A percentile compares a stretch with the other conserved stretches of the same genome.
Conservation (phyloP, 2,797 vertebrate species). For the Halcyon leucocephala region DNA sequence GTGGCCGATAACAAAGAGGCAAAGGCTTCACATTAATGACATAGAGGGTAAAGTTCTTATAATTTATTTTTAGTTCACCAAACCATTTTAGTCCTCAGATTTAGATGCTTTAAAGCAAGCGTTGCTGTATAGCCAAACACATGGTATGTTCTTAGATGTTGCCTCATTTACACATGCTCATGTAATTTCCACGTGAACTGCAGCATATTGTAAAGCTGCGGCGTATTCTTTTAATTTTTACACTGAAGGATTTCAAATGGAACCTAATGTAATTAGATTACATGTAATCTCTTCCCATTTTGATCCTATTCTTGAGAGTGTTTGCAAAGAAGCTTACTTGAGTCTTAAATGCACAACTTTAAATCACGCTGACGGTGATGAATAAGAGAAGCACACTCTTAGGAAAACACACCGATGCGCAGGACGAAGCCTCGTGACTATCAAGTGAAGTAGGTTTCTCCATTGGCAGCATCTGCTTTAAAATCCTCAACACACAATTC, state of each 20-base stretch:
- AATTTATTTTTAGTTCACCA: slow-evolving; percentile 55
- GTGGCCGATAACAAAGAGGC: not conserved
- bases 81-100: not conserved
- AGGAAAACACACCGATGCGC: not conserved
- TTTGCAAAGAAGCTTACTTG: slow-evolving; percentile 66
- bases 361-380: slow-evolving; percentile 24
- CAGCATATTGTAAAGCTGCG: not conserved
- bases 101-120: not conserved
- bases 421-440: not conserved
- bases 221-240: slow-evolving; percentile 63
- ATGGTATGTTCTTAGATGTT: not conserved
- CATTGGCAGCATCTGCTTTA: not conserved
- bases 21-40: not conserved
- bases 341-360: slow-evolving; percentile 63
- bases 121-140: not conserved
- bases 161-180: not conserved
- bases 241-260: slow-evolving; percentile 48
- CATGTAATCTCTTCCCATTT: slow-evolving; percentile 71
- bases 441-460: not conserved
- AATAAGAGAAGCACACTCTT: not conserved
- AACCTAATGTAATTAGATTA: slow-evolving; percentile 67
- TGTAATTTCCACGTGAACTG: not conserved
- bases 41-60: slow-evolving; percentile 16
- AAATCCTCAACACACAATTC: not conserved
- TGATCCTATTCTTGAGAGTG: slow-evolving; percentile 60